Base-by-base conservation (phyloP, 2,888 invertebrate genomes). In the Cataglyphis altisquamis region DNA sequence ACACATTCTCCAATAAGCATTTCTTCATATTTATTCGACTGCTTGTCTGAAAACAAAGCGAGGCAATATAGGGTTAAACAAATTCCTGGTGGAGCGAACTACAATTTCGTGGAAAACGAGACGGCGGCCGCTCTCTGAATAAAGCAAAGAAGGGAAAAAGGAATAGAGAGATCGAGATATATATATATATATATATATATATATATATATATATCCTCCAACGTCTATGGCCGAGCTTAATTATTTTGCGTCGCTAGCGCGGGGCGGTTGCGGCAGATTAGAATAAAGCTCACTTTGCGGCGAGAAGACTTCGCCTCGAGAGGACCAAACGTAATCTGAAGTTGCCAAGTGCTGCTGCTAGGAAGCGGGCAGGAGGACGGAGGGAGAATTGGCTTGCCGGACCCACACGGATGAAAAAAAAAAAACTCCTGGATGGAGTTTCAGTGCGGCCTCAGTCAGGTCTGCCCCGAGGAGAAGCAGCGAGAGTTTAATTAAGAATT, bases 401-500 rank as follows among this genome's bases (percentile, higher is more conserved):
- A 48, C 81, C 45, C 36, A n/a, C 62, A 64, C 39, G 88, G 81
- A 87, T 87, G 88, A 6, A 36, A 36, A 36, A 32, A 32, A 84
- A 86, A 87, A 89, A 89, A 87, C 86, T 89, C 83, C 25, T 29
- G 29, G 75, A 87, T 82, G 80, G 82, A 85, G 83, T 84, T 87
- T 84, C 75, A 32, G n/a, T 64, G 75, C 72, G 29, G 74, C 74
- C 63, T 64, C 80, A 62, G 67, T 70, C 48, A 45, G 52, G 57
- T 48, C 45, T 83, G 64, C 78, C 75, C 73, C 83, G 82, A 72
- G 83, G 81, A 86, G 81, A 86, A 84, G 72, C 67, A 87, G 88
- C 87, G 90, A 89, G 91, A 92, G 93, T 94, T 94, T 93, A 94
- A 94, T 94, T 94, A 94, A 93, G 92, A 94, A 92, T 93, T 91